Conservation (phyloP, 2,888 invertebrate genomes). For the Cosmia pyralina region DNA sequence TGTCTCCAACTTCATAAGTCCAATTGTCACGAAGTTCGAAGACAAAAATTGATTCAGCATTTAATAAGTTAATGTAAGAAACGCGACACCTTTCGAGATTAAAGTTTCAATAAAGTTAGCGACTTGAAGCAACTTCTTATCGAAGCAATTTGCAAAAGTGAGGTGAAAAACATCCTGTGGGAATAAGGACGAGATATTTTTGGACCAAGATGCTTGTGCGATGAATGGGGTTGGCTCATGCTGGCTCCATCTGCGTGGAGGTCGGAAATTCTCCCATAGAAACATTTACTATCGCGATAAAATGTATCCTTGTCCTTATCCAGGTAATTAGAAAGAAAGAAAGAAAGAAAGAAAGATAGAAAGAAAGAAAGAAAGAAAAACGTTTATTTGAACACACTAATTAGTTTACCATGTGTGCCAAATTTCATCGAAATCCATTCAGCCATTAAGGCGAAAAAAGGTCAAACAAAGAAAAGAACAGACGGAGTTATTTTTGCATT, state of each 20-base stretch:
- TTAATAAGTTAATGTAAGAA: conserved; percentile 61
- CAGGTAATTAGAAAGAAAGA: too few relatives aligned
- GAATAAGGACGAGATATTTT: conserved; percentile 52
- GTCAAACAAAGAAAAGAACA: too few relatives aligned
- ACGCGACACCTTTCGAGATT: conserved; percentile 68
- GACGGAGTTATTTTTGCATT: too few relatives aligned
- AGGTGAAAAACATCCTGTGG: conserved; percentile 72
- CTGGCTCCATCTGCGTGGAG: background rate
- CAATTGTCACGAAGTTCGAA: conserved; percentile 52
- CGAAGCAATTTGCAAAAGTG: conserved; percentile 72
- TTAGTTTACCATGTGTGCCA: too few relatives aligned
- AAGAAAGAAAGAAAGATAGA: too few relatives aligned
- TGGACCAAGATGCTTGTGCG: conserved; percentile 35
- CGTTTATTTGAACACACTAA: too few relatives aligned
- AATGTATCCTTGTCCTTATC: too few relatives aligned
- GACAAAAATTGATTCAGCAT: conserved; percentile 66
- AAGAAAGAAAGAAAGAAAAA: too few relatives aligned
- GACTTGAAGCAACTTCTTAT: conserved; percentile 73
- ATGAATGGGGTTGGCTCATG: conserved; percentile 24
- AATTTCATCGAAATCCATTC: too few relatives aligned
- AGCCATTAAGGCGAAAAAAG: too few relatives aligned
- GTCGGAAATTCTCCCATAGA: background rate
- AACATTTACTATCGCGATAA: background rate
- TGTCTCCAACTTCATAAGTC: conserved; percentile 23
- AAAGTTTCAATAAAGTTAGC: conserved; percentile 74